Percentiles rank a stretch among this genome's conserved stretches.
These are phyloP conservation scores for Chrysogorgia sp. DNA, from an alignment of 92 coral and sea anemone species.

Conservation along the genomic window DNA sequence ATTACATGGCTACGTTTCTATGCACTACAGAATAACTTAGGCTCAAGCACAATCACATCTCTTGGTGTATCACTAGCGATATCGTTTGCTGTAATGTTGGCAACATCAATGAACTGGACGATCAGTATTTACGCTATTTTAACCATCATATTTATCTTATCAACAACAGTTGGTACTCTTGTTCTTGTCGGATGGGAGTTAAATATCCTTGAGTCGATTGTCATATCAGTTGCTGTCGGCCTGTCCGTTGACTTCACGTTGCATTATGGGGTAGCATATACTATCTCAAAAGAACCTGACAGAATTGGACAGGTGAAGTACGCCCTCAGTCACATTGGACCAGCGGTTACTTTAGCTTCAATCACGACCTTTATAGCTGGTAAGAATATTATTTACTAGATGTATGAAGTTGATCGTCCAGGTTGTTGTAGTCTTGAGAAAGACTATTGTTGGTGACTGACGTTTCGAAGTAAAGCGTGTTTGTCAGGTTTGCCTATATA, in stretches of 20 bases:
- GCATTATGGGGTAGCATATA: conserved; percentile 98
- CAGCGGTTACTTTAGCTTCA: conserved; percentile 93
- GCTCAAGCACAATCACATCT: conserved; percentile 74
- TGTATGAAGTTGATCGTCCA: too few relatives aligned
- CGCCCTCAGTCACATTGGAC: conserved; percentile 88
- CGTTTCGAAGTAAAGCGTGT: too few relatives aligned
- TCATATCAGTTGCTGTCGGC: conserved; percentile 94
- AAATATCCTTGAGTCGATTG: conserved; percentile 88
- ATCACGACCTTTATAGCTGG: conserved; percentile 93
- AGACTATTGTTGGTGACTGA: too few relatives aligned
- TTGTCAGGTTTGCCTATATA: too few relatives aligned
- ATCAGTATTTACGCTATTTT: conserved; percentile 90
- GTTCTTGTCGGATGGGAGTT: conserved; percentile 93
- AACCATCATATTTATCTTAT: conserved; percentile 80
- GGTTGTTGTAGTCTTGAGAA: too few relatives aligned
- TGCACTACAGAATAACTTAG: conserved; percentile 72
- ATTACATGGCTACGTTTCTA: conserved; percentile 66
- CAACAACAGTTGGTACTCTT: conserved; percentile 82
- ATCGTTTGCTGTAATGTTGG: conserved; percentile 83
- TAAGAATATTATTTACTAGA: too few relatives aligned
- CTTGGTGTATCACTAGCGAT: conserved; percentile 86
- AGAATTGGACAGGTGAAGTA: conserved; percentile 72
- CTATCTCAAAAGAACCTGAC: conserved; percentile 70
- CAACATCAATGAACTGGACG: conserved; percentile 86
- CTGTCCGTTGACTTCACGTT: conserved; percentile 94